Percentiles rank a stretch among this genome's conserved stretches.
These are phyloP conservation scores for Plecotus auritus DNA, from an alignment of 2,113 vertebrate genomes.

Conservation along the genomic window DNA sequence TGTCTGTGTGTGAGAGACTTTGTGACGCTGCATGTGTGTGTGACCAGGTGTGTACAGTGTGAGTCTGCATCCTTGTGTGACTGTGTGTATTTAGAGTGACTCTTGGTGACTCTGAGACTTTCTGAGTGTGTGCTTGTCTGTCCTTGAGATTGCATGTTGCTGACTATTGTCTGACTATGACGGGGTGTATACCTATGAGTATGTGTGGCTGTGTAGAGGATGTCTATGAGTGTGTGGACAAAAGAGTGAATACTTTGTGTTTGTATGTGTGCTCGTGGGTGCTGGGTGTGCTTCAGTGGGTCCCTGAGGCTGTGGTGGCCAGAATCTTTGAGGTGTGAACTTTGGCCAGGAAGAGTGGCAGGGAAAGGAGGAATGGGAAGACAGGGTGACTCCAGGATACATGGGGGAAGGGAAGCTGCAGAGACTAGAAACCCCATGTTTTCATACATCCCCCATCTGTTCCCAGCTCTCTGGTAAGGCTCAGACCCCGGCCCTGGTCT, in stretches of 20 bases:
- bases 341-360: not conserved
- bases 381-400: not conserved
- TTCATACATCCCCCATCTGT: not conserved
- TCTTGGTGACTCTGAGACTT: conserved; percentile 29
- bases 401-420: not conserved
- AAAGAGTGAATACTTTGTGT: not conserved
- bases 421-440: not conserved
- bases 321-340: not conserved
- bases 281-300: not conserved
- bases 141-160: not conserved
- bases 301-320: not conserved
- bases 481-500: not conserved
- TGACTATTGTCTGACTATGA: conserved; percentile 10
- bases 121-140: conserved; percentile 10
- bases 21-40: not conserved
- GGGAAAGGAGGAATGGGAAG: not conserved
- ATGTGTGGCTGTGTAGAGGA: not conserved
- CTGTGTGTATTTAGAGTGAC: not conserved
- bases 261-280: not conserved
- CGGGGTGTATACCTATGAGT: not conserved
- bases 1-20: conserved; percentile 44
- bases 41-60: conserved; percentile 30
- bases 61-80: not conserved
- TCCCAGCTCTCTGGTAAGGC: not conserved
- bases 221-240: not conserved